Percentiles rank a stretch among this genome's conserved stretches.
Conservation (phyloP, 2,113 vertebrate species). For the Balaenoptera acutorostrata region DNA sequence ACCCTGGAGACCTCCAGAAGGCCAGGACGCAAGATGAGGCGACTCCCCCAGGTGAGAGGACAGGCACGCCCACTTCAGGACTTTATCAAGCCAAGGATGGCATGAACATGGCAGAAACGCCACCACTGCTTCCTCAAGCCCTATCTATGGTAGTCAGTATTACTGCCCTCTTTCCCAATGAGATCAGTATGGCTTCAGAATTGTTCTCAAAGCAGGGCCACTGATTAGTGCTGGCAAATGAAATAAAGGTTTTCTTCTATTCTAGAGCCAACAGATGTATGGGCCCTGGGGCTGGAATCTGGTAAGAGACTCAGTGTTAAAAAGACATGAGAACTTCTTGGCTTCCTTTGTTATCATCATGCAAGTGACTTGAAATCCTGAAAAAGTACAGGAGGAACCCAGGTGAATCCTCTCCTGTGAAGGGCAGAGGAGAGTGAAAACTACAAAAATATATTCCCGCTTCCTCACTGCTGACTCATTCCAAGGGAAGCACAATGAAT, state of each 20-base stretch:
- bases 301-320: background rate
- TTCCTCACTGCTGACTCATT: background rate
- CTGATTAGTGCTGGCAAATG: too few species aligned
- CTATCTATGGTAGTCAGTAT: accelerated
- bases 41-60: accelerated
- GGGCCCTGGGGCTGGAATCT: background rate
- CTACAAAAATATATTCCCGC: background rate
- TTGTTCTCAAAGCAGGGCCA: background rate
- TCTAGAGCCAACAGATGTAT: background rate
- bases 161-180: background rate
- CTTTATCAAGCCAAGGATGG: background rate
- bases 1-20: background rate
- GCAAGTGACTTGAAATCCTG: background rate
- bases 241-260: background rate
- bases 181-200: background rate
- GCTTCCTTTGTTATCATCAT: background rate
- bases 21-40: background rate
- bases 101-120: background rate
- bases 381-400: background rate
- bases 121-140: background rate
- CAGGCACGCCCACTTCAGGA: background rate
- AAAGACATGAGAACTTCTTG: background rate
- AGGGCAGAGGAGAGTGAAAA: background rate
- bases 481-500: background rate
- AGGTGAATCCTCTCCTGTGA: background rate